Conservation (phyloP, 2,113 vertebrate genomes). For the Trinectes maculatus region DNA sequence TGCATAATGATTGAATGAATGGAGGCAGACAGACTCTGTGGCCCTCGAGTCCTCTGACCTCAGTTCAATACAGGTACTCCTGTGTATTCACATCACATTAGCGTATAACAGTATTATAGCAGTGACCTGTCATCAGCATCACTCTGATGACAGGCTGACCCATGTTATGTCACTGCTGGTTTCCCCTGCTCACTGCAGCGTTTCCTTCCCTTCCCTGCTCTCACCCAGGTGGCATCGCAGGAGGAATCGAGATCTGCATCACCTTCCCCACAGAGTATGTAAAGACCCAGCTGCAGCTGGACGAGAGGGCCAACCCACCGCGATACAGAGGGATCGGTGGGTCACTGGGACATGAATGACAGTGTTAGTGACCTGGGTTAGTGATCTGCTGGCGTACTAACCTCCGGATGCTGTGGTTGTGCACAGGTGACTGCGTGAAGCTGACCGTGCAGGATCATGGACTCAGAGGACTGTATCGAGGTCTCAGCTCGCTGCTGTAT, state of each 20-base stretch:
- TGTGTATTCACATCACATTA: conserved; percentile 17
- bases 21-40: background rate
- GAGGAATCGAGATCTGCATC: conserved; percentile 82
- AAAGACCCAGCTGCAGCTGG: conserved; percentile 84
- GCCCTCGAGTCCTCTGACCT: background rate
- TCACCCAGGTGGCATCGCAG: conserved; percentile 78
- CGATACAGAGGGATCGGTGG: conserved; percentile 81
- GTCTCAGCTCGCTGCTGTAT: conserved; percentile 84
- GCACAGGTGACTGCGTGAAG: conserved; percentile 83
- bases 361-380: background rate
- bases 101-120: no score
- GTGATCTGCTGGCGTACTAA: conserved; percentile 19
- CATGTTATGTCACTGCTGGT: background rate
- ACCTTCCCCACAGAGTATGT: conserved; percentile 86
- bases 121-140: no score
- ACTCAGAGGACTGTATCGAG: conserved; percentile 82
- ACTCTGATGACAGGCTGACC: background rate
- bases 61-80: background rate
- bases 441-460: conserved; percentile 83
- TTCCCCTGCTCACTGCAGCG: background rate
- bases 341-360: conserved; percentile 34
- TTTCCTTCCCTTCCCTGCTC: background rate
- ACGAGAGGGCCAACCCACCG: conserved; percentile 79
- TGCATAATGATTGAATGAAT: background rate
- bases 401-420: conserved; percentile 31